Base-by-base conservation (phyloP, 2,888 invertebrate genomes). In the Agelastica alni region DNA sequence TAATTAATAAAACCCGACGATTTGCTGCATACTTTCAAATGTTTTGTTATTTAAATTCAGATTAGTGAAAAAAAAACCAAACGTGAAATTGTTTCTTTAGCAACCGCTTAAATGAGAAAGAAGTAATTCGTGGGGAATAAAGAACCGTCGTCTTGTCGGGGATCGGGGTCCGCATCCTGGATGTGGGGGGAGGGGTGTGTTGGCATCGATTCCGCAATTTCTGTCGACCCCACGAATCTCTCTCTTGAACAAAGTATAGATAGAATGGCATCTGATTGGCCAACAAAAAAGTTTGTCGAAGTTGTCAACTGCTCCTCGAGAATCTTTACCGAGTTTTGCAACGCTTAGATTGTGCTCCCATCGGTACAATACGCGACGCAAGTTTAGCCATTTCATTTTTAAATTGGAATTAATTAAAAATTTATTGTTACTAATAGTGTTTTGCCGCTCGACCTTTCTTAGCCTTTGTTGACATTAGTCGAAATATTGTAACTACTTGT, bases 241-340 rank as follows among this genome's bases (percentile, higher is more conserved):
- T 64, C 71, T 72, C 73, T 72, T 68, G 68, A 67, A 70, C 70
- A 74, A 74, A 74, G 74, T 75, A 72, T 72, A 74, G 71, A 73
- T 71, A 73, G 75, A 76, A 76, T 75, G 68, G 75, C 75, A 73
- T 74, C 73, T 76, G 75, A 76, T 76, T 76, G 76, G 76, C 74
- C 66, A 65, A 75, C 75, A 75, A 76, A 76, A 74, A 76, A 75
- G 74, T 75, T 75, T 74, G 72, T 72, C 67, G 68, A 75, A 75
- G 73, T 76, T 75, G 70, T 73, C 73, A 71, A 72, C 70, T 67
- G 70, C 68, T 72, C 66, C 67, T 65, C 61, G 60, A 60, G 65
- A 63, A 65, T 66, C 66, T 66, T 62, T 53, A 56, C n/a, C 59
- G 53, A 59, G 59, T 62, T 61, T 64, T 59, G 53, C 55, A 51